phyloP scores from a whole-genome alignment of 2,113 vertebrate species.

The Tursiops truncatus region DNA sequence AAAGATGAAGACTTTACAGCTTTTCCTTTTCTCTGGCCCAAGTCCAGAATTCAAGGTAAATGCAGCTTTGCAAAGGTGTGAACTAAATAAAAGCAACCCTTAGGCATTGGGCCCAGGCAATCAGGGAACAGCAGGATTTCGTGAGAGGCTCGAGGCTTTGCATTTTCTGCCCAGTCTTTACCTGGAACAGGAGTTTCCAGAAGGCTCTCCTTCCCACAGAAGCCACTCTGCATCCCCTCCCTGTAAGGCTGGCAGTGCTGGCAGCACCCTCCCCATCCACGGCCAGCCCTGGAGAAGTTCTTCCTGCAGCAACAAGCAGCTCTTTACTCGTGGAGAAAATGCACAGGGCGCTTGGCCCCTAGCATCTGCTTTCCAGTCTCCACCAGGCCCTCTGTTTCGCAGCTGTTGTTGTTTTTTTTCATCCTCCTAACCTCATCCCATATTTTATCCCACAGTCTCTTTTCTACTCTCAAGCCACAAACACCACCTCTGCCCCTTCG shows the following conservation, averaged over 20 bases:
- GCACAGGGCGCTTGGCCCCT: neutral
- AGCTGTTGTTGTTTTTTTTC: neutral
- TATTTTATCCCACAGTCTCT: neutral
- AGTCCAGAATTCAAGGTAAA: neutral
- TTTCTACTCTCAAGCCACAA: neutral
- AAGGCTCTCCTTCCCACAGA: neutral
- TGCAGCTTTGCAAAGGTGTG: neutral
- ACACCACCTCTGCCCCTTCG: rapidly evolving
- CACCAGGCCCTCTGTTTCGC: too few relatives aligned
- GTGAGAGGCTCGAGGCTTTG: rapidly evolving
- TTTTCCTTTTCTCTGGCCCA: neutral
- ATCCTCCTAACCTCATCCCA: neutral
- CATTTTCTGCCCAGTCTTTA: rapidly evolving
- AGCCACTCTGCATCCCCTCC: neutral
- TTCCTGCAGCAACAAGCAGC: too few relatives aligned
- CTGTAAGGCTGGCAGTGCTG: rapidly evolving
- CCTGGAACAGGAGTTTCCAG: neutral
- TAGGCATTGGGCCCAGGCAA: too few relatives aligned
- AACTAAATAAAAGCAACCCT: neutral
- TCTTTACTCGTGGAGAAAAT: neutral
- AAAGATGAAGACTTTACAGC: neutral
- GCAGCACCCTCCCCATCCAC: rapidly evolving
- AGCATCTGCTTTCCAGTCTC: neutral
- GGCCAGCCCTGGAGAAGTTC: too few relatives aligned
- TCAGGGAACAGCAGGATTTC: too few relatives aligned